These are phyloP conservation scores for Malurus elegans DNA, from an alignment of 2,113 vertebrate species.

Conservation along the genomic window DNA sequence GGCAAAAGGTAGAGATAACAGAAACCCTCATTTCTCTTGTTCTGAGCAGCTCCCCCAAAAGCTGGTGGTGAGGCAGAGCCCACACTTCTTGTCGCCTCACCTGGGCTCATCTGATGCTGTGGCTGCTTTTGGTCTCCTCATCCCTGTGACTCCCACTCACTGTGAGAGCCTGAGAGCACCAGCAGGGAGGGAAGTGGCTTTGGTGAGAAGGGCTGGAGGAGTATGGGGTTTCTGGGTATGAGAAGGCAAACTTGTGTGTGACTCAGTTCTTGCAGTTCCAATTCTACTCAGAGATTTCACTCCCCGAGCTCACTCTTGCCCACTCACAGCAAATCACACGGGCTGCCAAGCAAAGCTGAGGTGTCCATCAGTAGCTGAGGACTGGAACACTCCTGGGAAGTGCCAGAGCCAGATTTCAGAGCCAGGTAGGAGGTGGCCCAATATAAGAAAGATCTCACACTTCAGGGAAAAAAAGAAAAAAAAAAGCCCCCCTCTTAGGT, in stretches of 20 bases:
- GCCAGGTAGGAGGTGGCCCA: neutral
- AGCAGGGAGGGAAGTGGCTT: constrained; percentile 45
- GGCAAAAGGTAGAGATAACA: neutral
- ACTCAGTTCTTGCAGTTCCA: neutral
- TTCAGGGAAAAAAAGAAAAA: neutral
- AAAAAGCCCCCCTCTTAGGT: neutral
- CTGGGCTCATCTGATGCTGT: neutral
- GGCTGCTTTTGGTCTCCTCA: neutral
- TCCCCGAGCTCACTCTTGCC: neutral
- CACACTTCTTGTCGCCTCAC: neutral
- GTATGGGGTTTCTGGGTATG: neutral
- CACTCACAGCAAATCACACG: neutral
- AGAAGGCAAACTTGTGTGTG: neutral
- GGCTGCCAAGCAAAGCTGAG: neutral
- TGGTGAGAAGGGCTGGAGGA: constrained; percentile 18
- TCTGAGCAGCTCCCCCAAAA: neutral
- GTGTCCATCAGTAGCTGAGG: neutral
- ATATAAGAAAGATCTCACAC: neutral
- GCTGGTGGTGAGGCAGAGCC: neutral
- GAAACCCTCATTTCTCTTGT: neutral
- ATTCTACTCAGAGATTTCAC: neutral
- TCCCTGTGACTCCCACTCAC: neutral
- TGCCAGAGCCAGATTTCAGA: neutral
- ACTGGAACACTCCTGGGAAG: neutral
- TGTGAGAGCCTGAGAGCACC: neutral